Conservation (phyloP, 2,797 vertebrate species). For the Catharus ustulatus region DNA sequence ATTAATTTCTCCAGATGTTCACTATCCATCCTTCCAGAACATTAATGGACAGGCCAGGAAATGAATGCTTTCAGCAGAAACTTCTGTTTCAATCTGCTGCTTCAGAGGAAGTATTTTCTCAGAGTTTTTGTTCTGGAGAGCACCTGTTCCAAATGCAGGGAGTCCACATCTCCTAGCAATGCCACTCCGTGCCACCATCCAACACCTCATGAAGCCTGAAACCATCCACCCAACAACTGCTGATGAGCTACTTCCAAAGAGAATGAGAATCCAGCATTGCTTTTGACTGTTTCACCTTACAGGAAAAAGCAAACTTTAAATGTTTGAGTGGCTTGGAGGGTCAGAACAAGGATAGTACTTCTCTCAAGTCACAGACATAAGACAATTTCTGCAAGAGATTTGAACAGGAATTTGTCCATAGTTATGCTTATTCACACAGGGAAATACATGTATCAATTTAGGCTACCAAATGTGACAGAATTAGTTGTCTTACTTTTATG, state of each 20-base stretch:
- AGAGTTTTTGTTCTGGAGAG: neutral
- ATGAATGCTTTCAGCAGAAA: neutral
- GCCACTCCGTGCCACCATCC: neutral
- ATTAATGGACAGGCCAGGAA: neutral
- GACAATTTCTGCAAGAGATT: neutral
- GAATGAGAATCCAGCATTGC: neutral
- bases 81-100: neutral
- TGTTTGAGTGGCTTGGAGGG: neutral
- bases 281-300: neutral
- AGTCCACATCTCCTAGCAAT: neutral
- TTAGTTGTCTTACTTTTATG: neutral
- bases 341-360: neutral
- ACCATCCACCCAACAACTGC: neutral
- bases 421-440: neutral
- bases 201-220: neutral
- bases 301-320: neutral
- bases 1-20: slow-evolving; percentile 19
- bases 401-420: neutral
- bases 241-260: neutral
- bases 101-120: neutral
- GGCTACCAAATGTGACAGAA: neutral
- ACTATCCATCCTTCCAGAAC: neutral
- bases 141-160: neutral
- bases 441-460: neutral
- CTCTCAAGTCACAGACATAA: neutral